Conservation (phyloP, 2,113 vertebrate species). For the Lota lota region DNA sequence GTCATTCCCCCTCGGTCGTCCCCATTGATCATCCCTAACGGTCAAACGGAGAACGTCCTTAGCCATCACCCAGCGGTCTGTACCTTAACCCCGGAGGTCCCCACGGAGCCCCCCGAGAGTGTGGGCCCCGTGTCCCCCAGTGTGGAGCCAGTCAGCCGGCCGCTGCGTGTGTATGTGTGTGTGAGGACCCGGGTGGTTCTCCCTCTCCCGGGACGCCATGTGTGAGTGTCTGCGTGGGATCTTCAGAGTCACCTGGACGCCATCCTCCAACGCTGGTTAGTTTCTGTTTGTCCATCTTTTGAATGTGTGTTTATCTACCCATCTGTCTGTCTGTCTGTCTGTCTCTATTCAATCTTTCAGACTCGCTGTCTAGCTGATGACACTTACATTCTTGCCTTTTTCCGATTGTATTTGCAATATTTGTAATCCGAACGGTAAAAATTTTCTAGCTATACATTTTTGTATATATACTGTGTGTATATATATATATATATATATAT, state of each 20-base stretch:
- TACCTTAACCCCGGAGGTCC: slow-evolving; percentile 30
- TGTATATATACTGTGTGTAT: background rate
- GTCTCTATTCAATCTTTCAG: too few relatives aligned
- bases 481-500: too few relatives aligned
- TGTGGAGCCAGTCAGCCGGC: slow-evolving; percentile 12
- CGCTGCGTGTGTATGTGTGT: slow-evolving; percentile 4
- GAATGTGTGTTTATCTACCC: background rate
- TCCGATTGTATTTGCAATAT: too few relatives aligned
- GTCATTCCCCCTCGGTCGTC: slow-evolving; percentile 28
- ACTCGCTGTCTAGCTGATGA: too few relatives aligned
- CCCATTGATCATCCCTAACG: slow-evolving; percentile 21
- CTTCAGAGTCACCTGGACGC: slow-evolving; percentile 76
- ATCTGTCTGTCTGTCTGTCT: background rate
- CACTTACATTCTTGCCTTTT: too few relatives aligned
- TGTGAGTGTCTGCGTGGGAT: slow-evolving; percentile 79
- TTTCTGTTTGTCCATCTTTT: background rate
- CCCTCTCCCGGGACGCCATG: slow-evolving; percentile 64
- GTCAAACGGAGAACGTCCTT: slow-evolving; percentile 28
- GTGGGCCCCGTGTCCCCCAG: slow-evolving; percentile 31
- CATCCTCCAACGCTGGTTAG: slow-evolving; percentile 73
- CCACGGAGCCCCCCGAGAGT: slow-evolving; percentile 13
- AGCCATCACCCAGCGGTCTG: slow-evolving; percentile 26
- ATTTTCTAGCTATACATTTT: too few relatives aligned
- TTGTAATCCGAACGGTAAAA: too few relatives aligned
- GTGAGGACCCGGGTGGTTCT: background rate